Evolutionary conservation across 2,888 invertebrate species (phyloP).

Genomic region (Seira ritae): DNA sequence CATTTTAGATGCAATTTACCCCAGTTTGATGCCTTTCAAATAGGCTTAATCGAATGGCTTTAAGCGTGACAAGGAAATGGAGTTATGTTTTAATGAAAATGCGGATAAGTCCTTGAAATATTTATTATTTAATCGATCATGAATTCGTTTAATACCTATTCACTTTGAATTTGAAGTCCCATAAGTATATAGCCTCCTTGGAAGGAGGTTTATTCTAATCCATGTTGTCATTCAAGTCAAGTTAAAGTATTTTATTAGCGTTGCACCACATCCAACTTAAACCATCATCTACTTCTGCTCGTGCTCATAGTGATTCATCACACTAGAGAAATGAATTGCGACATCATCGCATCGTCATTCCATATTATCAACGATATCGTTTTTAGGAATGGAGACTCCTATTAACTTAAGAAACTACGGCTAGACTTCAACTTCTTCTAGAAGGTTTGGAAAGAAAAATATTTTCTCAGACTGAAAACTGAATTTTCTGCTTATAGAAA

Average conservation of each 20-base stretch:
- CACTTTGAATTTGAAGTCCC: not conserved
- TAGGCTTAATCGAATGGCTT: not conserved
- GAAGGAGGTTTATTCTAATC: not conserved
- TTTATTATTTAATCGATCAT: too few species aligned
- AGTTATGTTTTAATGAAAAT: too few species aligned
- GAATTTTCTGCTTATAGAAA: not conserved
- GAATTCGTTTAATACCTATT: too few species aligned
- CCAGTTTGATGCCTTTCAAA: not conserved
- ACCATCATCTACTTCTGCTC: too few species aligned
- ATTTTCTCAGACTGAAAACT: not conserved
- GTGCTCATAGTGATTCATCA: not conserved
- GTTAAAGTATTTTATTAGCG: too few species aligned
- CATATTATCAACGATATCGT: too few species aligned
- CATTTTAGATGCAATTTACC: not conserved
- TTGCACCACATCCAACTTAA: too few species aligned
- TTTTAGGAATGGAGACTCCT: too few species aligned
- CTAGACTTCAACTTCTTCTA: not conserved
- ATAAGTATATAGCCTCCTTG: not conserved
- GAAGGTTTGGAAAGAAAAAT: not conserved
- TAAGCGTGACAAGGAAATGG: too few species aligned
- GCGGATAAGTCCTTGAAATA: too few species aligned
- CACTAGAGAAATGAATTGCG: not conserved
- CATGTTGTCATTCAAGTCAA: not conserved
- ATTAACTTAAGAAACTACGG: not conserved
- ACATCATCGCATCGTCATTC: not conserved